These are phyloP conservation scores for Nematostella vectensis DNA, from an alignment of 92 coral and sea anemone genomes.

Conservation along the genomic window DNA sequence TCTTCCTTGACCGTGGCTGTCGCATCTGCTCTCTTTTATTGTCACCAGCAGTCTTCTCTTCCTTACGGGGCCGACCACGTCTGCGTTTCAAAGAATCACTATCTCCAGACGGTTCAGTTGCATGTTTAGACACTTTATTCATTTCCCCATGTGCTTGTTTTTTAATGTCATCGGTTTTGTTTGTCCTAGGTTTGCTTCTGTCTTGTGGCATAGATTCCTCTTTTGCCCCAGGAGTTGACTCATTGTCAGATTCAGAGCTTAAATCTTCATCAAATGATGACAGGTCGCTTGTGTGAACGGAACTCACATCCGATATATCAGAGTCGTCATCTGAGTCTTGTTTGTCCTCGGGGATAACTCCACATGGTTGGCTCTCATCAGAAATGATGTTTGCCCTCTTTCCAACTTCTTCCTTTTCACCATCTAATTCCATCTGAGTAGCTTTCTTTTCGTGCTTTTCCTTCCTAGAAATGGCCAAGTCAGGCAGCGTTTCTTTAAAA, in stretches of 20 bases:
- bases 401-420: too few species aligned
- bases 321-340: constrained; percentile 63
- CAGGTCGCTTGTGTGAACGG: constrained; percentile 97
- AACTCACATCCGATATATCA: constrained; percentile 81
- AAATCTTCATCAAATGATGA: constrained; percentile 89
- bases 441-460: too few species aligned
- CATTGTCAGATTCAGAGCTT: constrained; percentile 46
- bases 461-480: too few species aligned
- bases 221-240: constrained; percentile 33
- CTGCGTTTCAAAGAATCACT: too few species aligned
- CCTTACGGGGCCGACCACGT: constrained; percentile 74
- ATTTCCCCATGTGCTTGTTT: not conserved
- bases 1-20: constrained; percentile 10
- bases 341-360: too few species aligned
- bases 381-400: too few species aligned
- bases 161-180: not conserved
- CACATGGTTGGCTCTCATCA: too few species aligned
- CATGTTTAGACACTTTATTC: not conserved
- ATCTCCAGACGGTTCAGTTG: too few species aligned
- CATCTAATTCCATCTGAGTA: too few species aligned
- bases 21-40: constrained; percentile 3
- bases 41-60: constrained; percentile 13
- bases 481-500: too few species aligned
- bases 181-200: constrained; percentile 14
- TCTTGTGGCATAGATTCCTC: constrained; percentile 24